Evolutionary conservation across 1,140 invertebrate species (phyloP).

Genomic region (Notospermus geniculatus): DNA sequence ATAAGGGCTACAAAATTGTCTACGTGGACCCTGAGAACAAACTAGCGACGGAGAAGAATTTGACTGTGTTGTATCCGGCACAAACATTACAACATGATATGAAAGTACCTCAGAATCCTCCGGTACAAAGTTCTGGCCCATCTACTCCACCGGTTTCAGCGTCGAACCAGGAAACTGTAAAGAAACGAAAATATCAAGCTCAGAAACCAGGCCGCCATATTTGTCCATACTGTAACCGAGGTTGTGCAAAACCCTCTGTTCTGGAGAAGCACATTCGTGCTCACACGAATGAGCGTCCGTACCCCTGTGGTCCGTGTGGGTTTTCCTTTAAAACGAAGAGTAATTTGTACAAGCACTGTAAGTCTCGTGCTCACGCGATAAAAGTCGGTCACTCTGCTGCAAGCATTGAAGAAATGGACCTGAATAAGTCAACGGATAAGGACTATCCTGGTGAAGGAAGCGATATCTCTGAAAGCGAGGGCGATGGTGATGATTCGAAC

Average conservation of each 20-base stretch:
- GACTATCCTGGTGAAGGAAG: no score
- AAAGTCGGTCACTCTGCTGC: slow-evolving; percentile 23
- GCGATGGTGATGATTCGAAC: no score
- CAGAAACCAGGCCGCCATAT: slow-evolving; percentile 64
- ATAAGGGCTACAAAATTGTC: neutral
- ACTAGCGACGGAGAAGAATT: slow-evolving; percentile 1
- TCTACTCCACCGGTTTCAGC: neutral
- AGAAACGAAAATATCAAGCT: slow-evolving; percentile 36
- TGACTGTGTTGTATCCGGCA: neutral
- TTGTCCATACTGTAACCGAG: slow-evolving; percentile 82
- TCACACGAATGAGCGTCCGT: slow-evolving; percentile 89
- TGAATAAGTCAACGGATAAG: no score
- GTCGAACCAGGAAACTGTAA: neutral
- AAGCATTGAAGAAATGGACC: no score
- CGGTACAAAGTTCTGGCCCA: neutral
- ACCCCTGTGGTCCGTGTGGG: slow-evolving; percentile 82
- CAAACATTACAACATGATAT: neutral
- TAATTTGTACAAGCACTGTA: slow-evolving; percentile 88
- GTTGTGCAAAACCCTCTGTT: slow-evolving; percentile 90
- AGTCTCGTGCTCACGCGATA: slow-evolving; percentile 71
- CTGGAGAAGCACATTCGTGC: slow-evolving; percentile 85
- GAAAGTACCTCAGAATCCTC: neutral
- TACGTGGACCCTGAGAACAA: slow-evolving; percentile 8
- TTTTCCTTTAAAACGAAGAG: slow-evolving; percentile 93
- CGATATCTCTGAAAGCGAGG: no score